phyloP scores from a whole-genome alignment of 2,797 vertebrate species.

The Platyrinchus mystaceus region DNA sequence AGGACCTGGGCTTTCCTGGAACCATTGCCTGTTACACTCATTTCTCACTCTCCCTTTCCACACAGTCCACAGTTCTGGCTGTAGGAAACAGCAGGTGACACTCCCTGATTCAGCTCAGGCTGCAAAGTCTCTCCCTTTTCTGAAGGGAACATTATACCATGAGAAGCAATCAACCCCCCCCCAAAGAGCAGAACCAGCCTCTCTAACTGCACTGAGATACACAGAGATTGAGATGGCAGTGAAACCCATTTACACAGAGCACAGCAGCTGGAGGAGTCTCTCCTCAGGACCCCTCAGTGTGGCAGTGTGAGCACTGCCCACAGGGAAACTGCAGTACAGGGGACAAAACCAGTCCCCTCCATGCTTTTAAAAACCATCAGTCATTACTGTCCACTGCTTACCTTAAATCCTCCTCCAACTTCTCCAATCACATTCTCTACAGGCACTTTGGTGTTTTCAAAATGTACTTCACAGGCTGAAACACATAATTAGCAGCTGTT shows the following conservation, averaged over 20 bases:
- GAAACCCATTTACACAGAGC: background rate
- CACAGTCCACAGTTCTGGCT: background rate
- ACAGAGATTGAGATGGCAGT: background rate
- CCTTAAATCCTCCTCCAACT: conserved; percentile 94
- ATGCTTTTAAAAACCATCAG: background rate
- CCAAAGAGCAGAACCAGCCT: background rate
- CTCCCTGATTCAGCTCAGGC: no score
- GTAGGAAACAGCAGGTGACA: background rate
- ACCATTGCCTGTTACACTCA: background rate
- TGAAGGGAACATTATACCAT: background rate
- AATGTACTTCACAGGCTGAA: conserved; percentile 91
- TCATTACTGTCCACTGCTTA: conserved; percentile 43
- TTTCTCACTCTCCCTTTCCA: background rate
- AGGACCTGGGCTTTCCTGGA: background rate
- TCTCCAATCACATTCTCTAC: conserved; percentile 94
- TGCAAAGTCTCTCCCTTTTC: background rate
- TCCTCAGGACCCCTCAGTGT: background rate
- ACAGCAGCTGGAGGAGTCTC: background rate
- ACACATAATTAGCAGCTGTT: background rate
- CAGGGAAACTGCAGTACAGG: background rate
- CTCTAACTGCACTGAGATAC: background rate
- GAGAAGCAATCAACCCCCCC: background rate
- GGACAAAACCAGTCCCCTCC: background rate
- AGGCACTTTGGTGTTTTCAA: conserved; percentile 91
- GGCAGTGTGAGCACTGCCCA: background rate